Conservation (phyloP, 2,113 vertebrate species). For the Aphelocoma coerulescens region DNA sequence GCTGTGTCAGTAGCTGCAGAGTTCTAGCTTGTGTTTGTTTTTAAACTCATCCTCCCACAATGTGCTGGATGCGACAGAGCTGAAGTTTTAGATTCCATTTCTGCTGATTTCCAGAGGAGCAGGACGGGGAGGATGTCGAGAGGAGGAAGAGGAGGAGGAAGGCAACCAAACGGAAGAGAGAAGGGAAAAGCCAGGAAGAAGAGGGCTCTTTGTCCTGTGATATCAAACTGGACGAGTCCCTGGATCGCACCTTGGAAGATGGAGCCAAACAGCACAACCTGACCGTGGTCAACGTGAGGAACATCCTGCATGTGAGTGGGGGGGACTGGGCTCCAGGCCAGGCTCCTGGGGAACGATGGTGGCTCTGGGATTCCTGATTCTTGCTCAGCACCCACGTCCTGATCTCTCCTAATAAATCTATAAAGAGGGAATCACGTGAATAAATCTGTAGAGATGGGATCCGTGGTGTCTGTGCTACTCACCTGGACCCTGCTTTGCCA, state of each 20-base stretch:
- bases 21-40: neutral
- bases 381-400: accelerated
- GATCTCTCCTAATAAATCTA: neutral
- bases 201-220: conserved; percentile 56
- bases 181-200: conserved; percentile 23
- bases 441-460: neutral
- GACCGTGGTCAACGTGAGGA: conserved; percentile 85
- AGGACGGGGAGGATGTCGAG: conserved; percentile 68
- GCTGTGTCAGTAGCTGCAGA: neutral
- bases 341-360: accelerated
- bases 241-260: conserved; percentile 86
- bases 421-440: accelerated
- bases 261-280: conserved; percentile 91
- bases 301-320: conserved; percentile 90
- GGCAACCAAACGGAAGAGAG: conserved; percentile 68
- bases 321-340: neutral
- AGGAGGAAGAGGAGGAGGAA: conserved; percentile 67
- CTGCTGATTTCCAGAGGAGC: conserved; percentile 63
- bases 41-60: no score
- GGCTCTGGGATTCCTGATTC: neutral
- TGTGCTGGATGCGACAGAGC: neutral
- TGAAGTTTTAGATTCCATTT: neutral
- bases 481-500: neutral
- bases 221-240: conserved; percentile 81
- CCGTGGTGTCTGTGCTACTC: accelerated